These are phyloP conservation scores for Leucophenga montana DNA, from an alignment of 2,888 invertebrate species.

Conservation along the genomic window DNA sequence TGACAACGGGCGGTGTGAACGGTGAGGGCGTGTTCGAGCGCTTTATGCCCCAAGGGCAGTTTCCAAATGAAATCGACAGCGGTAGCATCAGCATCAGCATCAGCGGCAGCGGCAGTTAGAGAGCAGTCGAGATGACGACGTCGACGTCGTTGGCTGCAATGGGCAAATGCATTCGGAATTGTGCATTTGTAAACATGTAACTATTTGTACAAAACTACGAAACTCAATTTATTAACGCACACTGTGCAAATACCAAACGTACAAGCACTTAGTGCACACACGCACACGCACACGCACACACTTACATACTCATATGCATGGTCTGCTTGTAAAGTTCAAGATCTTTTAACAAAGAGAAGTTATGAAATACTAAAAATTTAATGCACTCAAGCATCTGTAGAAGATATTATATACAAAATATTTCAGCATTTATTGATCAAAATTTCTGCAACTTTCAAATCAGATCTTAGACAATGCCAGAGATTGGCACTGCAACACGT, in stretches of 20 bases:
- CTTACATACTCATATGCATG: slow-evolving; percentile 28
- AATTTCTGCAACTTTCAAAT: not conserved
- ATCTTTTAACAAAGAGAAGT: slow-evolving; percentile 28
- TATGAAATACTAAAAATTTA: no score
- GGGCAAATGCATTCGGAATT: slow-evolving; percentile 20
- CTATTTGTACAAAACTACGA: slow-evolving; percentile 48
- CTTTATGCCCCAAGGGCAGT: slow-evolving; percentile 59
- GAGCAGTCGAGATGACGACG: no score
- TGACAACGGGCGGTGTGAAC: not conserved
- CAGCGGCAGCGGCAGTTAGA: not conserved
- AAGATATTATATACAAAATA: no score
- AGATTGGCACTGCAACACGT: not conserved
- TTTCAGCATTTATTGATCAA: no score
- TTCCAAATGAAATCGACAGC: slow-evolving; percentile 63
- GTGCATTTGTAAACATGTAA: slow-evolving; percentile 36
- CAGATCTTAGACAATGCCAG: not conserved
- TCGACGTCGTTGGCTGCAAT: slow-evolving; percentile 1
- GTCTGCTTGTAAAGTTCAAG: slow-evolving; percentile 20
- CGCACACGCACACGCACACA: not conserved
- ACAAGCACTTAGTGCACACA: not conserved
- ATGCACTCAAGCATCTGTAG: no score
- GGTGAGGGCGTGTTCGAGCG: slow-evolving; percentile 6
- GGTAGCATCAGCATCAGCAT: slow-evolving; percentile 13
- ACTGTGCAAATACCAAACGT: slow-evolving; percentile 22
- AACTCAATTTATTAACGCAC: slow-evolving; percentile 63